Evolutionary conservation across 2,888 invertebrate species (phyloP).

Genomic region (Tenthredo livida): DNA sequence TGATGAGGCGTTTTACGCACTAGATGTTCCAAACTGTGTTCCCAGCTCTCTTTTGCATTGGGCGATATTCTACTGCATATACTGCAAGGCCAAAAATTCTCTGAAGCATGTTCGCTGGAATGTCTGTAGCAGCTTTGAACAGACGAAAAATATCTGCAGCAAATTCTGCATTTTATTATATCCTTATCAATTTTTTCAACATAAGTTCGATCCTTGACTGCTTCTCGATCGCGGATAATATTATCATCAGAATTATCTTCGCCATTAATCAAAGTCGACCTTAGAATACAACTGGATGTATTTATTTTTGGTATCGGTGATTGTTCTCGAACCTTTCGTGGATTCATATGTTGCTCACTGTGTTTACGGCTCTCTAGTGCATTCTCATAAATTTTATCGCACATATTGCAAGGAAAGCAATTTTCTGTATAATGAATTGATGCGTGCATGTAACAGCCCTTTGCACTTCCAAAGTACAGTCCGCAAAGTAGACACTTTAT

Average conservation of each 20-base stretch:
- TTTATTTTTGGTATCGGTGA: neutral
- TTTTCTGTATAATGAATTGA: neutral
- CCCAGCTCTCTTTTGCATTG: neutral
- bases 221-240: neutral
- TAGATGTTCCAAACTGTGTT: neutral
- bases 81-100: neutral
- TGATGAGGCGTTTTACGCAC: neutral
- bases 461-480: neutral
- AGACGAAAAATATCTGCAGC: neutral
- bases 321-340: neutral
- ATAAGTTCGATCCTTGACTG: neutral
- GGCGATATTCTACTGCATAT: neutral
- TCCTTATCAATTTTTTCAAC: neutral
- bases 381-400: neutral
- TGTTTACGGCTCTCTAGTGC: neutral
- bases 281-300: neutral
- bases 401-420: slow-evolving; percentile 21
- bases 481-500: slow-evolving; percentile 11
- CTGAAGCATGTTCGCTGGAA: neutral
- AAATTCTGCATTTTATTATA: slow-evolving; percentile 17
- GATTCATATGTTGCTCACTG: neutral
- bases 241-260: neutral
- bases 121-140: slow-evolving; percentile 6
- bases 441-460: neutral
- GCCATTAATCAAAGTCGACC: no score